Evolutionary conservation across 2,797 vertebrate genomes (phyloP).

Genomic region (Falco berigora): DNA sequence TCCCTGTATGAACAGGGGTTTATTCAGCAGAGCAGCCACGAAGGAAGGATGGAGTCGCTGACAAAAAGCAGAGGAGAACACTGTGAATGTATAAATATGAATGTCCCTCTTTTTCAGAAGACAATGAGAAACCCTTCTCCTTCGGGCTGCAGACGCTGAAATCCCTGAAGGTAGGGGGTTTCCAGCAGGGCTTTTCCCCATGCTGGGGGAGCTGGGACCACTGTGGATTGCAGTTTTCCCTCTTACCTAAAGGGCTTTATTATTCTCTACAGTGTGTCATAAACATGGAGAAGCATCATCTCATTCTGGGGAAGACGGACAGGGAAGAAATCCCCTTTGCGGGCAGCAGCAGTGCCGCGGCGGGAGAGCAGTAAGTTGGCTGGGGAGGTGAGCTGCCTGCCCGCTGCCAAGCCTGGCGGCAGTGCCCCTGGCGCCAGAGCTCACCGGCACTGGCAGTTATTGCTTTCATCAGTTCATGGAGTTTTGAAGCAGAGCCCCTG

Average conservation of each 20-base stretch:
- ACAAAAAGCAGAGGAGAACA: background rate
- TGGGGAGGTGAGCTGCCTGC: background rate
- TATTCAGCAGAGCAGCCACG: background rate
- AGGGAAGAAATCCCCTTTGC: constrained; percentile 81
- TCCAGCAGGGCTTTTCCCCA: background rate
- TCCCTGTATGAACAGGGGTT: background rate
- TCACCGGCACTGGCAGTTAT: background rate
- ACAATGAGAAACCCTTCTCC: constrained; percentile 76
- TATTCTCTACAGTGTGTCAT: constrained; percentile 79
- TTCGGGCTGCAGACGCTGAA: constrained; percentile 83
- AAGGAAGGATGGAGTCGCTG: background rate
- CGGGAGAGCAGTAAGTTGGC: constrained; percentile 72
- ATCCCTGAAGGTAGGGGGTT: constrained; percentile 80
- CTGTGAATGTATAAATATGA: background rate
- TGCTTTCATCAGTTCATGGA: background rate
- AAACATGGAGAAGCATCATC: constrained; percentile 82
- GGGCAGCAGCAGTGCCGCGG: background rate
- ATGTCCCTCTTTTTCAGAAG: constrained; percentile 72
- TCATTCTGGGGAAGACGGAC: constrained; percentile 77
- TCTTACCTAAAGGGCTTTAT: background rate
- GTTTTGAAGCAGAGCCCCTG: background rate
- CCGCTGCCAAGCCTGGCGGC: background rate
- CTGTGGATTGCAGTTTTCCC: background rate
- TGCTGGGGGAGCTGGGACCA: background rate
- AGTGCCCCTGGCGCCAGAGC: background rate